Evolutionary conservation across 2,888 invertebrate species (phyloP).

Genomic region (Apotomis turbidana): DNA sequence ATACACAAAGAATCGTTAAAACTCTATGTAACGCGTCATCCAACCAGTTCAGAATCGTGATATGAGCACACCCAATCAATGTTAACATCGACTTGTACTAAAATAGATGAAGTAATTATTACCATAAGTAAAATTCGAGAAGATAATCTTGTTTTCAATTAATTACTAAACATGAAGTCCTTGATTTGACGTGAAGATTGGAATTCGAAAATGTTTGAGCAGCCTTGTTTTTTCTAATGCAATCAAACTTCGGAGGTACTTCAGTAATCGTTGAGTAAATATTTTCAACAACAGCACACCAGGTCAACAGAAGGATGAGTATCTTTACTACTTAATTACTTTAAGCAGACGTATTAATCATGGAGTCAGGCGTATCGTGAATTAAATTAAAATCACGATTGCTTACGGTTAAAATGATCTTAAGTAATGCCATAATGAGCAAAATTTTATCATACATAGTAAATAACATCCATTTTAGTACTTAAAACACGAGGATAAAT

Average conservation of each 20-base stretch:
- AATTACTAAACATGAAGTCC: background rate
- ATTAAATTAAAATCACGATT: background rate
- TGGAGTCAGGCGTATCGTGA: background rate
- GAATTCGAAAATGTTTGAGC: slow-evolving; percentile 15
- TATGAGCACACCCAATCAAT: too few species aligned
- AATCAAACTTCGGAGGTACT: slow-evolving; percentile 1
- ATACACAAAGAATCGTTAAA: background rate
- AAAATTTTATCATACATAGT: too few species aligned
- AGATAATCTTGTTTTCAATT: background rate
- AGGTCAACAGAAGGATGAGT: background rate
- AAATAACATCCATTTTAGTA: too few species aligned
- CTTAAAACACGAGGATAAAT: too few species aligned
- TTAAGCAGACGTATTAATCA: background rate
- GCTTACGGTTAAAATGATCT: too few species aligned
- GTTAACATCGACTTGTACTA: too few species aligned
- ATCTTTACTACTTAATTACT: background rate
- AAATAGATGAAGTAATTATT: too few species aligned
- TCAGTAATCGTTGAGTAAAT: background rate
- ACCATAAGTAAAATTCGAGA: background rate
- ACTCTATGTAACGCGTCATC: background rate
- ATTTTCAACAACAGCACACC: slow-evolving; percentile 1
- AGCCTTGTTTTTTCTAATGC: slow-evolving; percentile 22
- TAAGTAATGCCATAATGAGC: too few species aligned
- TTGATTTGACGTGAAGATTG: background rate
- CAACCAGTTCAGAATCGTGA: background rate